Evolutionary conservation across 1,140 invertebrate species (phyloP).

Genomic region (Drosophila nannoptera): DNA sequence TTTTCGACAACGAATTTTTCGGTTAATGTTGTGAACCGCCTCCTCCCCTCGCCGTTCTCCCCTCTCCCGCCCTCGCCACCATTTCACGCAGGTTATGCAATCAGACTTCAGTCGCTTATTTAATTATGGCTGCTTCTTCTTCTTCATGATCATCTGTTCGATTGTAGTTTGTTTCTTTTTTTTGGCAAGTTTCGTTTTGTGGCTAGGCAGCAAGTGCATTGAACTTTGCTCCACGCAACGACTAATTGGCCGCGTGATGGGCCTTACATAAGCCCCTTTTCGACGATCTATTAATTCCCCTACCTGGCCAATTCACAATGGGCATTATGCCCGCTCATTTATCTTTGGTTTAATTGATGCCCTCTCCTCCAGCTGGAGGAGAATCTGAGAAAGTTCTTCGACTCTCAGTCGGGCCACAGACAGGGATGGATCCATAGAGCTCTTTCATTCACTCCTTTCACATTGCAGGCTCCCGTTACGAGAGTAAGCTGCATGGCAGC

Average conservation of each 20-base stretch:
- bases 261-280: not conserved
- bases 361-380: conserved; percentile 37
- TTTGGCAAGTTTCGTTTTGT: conserved; percentile 20
- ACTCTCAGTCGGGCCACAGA: too few species aligned
- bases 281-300: not conserved
- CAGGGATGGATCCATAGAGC: too few species aligned
- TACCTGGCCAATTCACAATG: not conserved
- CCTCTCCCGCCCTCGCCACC: not conserved
- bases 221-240: conserved; percentile 3
- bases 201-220: conserved; percentile 8
- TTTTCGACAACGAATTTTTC: conserved; percentile 11
- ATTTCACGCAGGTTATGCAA: conserved; percentile 24
- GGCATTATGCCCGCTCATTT: too few species aligned
- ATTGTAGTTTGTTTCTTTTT: not conserved
- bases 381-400: conserved; percentile 46
- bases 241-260: conserved; percentile 1
- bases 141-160: not conserved
- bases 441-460: not conserved
- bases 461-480: conserved; percentile 32
- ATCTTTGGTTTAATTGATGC: not conserved
- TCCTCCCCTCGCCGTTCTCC: not conserved
- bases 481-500: conserved; percentile 20
- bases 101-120: conserved; percentile 39
- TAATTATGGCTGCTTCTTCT: conserved; percentile 60
- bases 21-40: not conserved